Evolutionary conservation across 2,888 invertebrate species (phyloP).

Genomic region (Pilophorus perplexus): DNA sequence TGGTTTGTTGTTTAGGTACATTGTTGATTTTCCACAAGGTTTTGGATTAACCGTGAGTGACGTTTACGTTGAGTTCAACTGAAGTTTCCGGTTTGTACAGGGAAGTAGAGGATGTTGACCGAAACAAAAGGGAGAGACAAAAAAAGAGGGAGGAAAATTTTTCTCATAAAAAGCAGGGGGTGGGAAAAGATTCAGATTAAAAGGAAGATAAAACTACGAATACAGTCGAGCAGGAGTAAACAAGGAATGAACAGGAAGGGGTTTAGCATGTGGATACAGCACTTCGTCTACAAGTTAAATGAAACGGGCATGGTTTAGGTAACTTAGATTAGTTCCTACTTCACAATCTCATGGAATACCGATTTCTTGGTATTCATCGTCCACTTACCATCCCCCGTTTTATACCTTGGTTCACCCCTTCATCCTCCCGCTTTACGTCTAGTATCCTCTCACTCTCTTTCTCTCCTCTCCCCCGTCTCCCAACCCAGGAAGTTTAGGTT

Average conservation of each 20-base stretch:
- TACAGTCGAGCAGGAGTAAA: not conserved
- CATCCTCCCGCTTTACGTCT: no score
- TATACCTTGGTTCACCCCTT: no score
- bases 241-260: not conserved
- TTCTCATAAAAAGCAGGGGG: no score
- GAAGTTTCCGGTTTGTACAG: no score
- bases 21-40: no score
- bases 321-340: slow-evolving; percentile 45
- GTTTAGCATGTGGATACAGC: slow-evolving; percentile 13
- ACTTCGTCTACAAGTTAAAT: slow-evolving; percentile 40
- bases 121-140: no score
- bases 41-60: no score
- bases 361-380: slow-evolving; percentile 44
- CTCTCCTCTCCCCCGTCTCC: not conserved
- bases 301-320: slow-evolving; percentile 41
- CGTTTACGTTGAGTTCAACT: no score
- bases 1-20: no score
- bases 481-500: slow-evolving; percentile 22
- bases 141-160: no score
- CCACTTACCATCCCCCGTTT: slow-evolving; percentile 42
- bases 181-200: not conserved
- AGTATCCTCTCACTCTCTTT: slow-evolving; percentile 13
- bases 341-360: slow-evolving; percentile 45
- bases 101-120: no score
- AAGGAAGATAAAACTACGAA: not conserved